Percentiles rank a stretch among this genome's conserved stretches.
Evolutionary conservation across 2,797 vertebrate genomes (phyloP).

Genomic region (Poeciliopsis gracilis): DNA sequence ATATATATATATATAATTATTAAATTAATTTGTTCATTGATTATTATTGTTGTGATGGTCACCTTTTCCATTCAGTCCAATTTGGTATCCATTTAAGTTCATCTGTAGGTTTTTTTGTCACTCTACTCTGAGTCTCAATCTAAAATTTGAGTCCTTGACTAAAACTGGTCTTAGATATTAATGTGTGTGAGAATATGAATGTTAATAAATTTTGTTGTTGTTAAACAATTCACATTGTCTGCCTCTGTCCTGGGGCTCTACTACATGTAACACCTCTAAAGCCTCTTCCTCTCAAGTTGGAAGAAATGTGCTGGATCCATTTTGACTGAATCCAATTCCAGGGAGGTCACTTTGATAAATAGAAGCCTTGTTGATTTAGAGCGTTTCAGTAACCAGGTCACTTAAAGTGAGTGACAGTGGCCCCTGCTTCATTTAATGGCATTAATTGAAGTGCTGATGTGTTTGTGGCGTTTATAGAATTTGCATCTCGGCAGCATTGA

Average conservation of each 20-base stretch:
- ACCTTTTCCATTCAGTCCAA: background rate
- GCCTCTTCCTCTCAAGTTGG: background rate
- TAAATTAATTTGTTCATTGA: background rate
- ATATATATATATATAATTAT: too few species aligned
- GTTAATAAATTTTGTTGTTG: background rate
- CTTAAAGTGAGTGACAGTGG: conserved; percentile 37
- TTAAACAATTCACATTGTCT: background rate
- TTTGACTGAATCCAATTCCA: conserved; percentile 19
- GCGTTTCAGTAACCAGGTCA: conserved; percentile 32
- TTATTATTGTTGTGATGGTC: too few species aligned
- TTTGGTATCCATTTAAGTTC: background rate
- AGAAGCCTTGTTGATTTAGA: conserved; percentile 17
- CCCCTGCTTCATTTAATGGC: conserved; percentile 62
- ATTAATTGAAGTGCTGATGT: conserved; percentile 68
- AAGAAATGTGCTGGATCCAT: conserved; percentile 11
- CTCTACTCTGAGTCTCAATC: background rate
- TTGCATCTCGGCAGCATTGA: conserved; percentile 46
- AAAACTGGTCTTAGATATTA: background rate
- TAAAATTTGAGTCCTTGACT: background rate
- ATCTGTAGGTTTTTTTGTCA: background rate
- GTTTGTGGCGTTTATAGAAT: conserved; percentile 57
- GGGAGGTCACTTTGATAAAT: conserved; percentile 25
- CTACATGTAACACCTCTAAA: background rate
- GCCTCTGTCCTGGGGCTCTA: background rate
- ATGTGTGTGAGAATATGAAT: background rate